Base-by-base conservation (phyloP, 2,797 vertebrate genomes). In the Novumbra hubbsi region DNA sequence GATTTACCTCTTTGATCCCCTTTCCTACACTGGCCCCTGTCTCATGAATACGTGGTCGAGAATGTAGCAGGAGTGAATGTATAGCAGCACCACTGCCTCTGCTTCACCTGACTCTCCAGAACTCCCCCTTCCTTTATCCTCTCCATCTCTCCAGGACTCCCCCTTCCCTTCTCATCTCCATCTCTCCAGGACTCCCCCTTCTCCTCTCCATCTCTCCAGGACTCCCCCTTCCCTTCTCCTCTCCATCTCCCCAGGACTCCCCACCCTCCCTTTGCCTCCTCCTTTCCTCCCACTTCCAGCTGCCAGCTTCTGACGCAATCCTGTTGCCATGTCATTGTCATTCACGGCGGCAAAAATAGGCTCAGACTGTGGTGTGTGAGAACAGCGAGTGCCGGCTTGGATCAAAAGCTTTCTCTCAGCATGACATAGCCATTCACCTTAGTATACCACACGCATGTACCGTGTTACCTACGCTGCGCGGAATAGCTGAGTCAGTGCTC, bases 241-340 rank as follows among this genome's bases (percentile, higher is more conserved):
- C n/a, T n/a, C n/a, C n/a, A n/a, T n/a, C n/a, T n/a, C n/a, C n/a
- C n/a, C n/a, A 7, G 32, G 34, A 16, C 21, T 72, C 66, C 55
- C 81, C 45, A n/a, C n/a, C 7, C 65, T 69, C 69, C 75, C 71
- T 11, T 67, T 67, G 64, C 75, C 71, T 72, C 68, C 70, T 70
- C 49, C 69, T 76, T 52, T 63, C 45, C 73, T 60, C 76, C n/a
- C 9, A 81, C 80, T 79, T 78, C 83, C 83, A 80, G 80, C 82
- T 49, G 80, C 78, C 83, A 81, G 76, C 78, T 71, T 70, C 82
- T 92, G 89, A 92, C 83, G 90, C 89, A 91, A 84, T 71, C 77
- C 84, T 88, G 87, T 89, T 90, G 89, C 88, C 83, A 89, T 90
- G 90, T 90, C 83, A 77, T 90, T 88, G 84, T 87, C 84, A 85